Evolutionary conservation across 1,140 invertebrate species (phyloP), one percentile per base, ranked within the genome.

Genomic region (Catajapyx aquilonaris): DNA sequence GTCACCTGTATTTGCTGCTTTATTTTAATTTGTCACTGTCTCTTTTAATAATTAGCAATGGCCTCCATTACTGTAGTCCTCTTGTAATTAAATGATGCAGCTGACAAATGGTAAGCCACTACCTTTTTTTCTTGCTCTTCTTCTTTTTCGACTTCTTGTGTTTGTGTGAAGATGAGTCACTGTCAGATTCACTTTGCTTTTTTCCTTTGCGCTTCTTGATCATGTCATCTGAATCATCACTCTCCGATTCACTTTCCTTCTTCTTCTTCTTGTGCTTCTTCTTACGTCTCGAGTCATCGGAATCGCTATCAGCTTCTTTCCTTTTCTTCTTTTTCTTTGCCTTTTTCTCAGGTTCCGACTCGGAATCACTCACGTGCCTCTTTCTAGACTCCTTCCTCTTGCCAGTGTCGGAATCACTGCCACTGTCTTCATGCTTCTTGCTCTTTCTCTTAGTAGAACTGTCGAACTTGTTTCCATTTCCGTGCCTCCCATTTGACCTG

Each of bases 171-270:
- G 20, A 11, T 36, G 33, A 2, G 10, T 4, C 16, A 35, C 35
- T 20, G 13, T 38, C 11, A 20, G 19, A n/a, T 10, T 33, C 11
- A 13, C 16, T 18, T 36, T 38, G 33, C 4, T 38, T 17, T 34
- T 34, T n/a, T 38, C 35, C 32, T 38, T 38, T 10, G 13, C 25
- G 13, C 25, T 34, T n/a, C n/a, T n/a, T n/a, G n/a, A n/a, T n/a
- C n/a, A n/a, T n/a, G n/a, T n/a, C n/a, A 38, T 38, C 37, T 10
- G 37, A 38, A 11, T 33, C 7, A 19, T 23, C 33, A 33, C 16
- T 28, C 13, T n/a, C 21, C 7, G 39, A 41, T 22, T 11, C 20
- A n/a, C 20, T 20, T 17, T 19, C 41, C 19, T 40, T 35, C 11
- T 11, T 38, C 21, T 33, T 38, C 13, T 11, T 9, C 17, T 38